phyloP scores from a whole-genome alignment of 2,888 invertebrate genomes.

The Ichneumoninae sp. region DNA sequence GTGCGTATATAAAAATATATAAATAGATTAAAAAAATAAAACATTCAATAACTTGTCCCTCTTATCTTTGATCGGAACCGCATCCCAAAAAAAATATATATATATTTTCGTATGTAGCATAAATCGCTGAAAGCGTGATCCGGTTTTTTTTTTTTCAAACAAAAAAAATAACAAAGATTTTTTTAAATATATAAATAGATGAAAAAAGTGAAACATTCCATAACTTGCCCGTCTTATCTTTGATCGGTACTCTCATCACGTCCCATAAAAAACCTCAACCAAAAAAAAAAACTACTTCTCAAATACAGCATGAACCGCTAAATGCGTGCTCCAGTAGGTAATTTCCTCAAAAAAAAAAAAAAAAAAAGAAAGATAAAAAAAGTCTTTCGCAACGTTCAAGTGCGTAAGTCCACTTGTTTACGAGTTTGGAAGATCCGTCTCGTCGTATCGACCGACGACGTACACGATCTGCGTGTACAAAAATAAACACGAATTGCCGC shows the following conservation, averaged over 20 bases:
- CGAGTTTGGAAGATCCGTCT: not conserved
- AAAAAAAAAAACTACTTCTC: not conserved
- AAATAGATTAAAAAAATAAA: too few species aligned
- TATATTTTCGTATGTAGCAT: too few species aligned
- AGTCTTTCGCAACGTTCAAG: not conserved
- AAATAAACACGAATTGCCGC: not conserved
- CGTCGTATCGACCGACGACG: not conserved
- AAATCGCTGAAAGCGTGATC: too few species aligned
- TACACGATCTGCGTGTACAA: not conserved
- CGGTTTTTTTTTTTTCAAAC: too few species aligned
- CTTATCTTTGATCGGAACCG: not conserved
- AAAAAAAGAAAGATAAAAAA: too few species aligned
- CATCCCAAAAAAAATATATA: too few species aligned
- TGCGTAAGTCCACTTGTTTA: conserved; percentile 1
- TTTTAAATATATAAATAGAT: not conserved
- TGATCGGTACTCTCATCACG: not conserved
- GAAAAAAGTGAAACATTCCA: not conserved
- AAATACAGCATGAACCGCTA: not conserved
- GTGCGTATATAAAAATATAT: too few species aligned
- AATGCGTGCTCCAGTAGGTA: not conserved
- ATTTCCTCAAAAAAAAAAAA: not conserved
- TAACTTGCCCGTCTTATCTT: not conserved
- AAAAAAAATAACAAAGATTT: too few species aligned
- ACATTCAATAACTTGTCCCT: not conserved
- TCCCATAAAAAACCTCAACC: not conserved